Evolutionary conservation across 2,113 vertebrate species (phyloP), one percentile per base, ranked within the genome.

Genomic region (Stigmatopora nigra): DNA sequence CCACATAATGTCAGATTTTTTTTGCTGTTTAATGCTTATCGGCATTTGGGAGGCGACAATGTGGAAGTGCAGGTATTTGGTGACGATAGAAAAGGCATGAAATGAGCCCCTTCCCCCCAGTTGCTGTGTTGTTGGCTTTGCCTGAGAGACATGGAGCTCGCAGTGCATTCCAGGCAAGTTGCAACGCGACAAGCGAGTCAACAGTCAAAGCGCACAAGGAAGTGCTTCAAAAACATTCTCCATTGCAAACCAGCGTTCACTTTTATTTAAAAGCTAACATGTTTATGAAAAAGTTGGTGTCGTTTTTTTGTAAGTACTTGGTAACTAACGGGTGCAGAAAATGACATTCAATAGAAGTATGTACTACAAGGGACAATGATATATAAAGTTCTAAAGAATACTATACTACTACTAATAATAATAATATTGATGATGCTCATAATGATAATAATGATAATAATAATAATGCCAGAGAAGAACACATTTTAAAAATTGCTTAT

Each of bases 171-270:
- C 59, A 14, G 59, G 41, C 59, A 7, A 45, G 59, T 61, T 7
- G 59, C 59, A 61, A 45, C 59, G 45, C 36, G 59, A 22, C 59
- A 5, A 45, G 6, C 41, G n/a, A 14, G 41, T 61, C 59, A 61
- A 61, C 59, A 61, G 59, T 61, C 38, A 45, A 45, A 61, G 19
- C 5, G 19, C 12, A 60, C 36, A 19, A 19, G 36, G 58, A 60
- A 41, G n/a, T 9, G 38, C 36, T 10, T 61, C 4, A 61, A 14
- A 61, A 61, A 22, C 59, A 45, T 61, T 22, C 59, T 38, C 19
- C 6, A 8, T 11, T 13, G 11, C 38, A 20, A 7, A 44, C 15
- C 35, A 7, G 17, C 36, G 7, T 5, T n/a, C 17, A 12, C 4
- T 44, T 44, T 61, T n/a, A 61, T 41, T 38, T 59, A 44, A 44